These are phyloP conservation scores for Copsychus sechellarum DNA, from an alignment of 2,113 vertebrate genomes.

Conservation along the genomic window DNA sequence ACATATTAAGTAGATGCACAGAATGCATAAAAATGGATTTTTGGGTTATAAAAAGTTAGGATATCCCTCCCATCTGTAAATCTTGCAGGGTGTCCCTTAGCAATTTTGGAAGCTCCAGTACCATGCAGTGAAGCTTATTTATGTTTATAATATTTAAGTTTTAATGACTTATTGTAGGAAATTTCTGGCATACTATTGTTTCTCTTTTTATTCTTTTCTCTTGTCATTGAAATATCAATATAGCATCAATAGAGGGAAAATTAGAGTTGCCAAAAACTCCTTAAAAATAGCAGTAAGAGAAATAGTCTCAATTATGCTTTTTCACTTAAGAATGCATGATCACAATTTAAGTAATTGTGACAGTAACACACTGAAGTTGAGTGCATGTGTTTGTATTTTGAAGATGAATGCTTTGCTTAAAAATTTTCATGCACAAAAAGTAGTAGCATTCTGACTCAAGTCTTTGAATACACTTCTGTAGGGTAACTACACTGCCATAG, in stretches of 20 bases:
- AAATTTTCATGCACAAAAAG: neutral
- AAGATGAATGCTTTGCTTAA: neutral
- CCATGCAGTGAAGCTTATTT: neutral
- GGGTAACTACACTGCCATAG: neutral
- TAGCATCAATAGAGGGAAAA: neutral
- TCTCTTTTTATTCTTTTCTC: neutral
- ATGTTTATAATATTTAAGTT: neutral
- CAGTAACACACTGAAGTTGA: neutral
- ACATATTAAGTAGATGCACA: neutral
- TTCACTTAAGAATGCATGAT: neutral
- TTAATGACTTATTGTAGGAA: neutral
- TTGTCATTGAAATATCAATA: neutral
- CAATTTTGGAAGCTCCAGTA: neutral
- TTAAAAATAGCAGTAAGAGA: neutral
- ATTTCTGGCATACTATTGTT: neutral
- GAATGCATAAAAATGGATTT: conserved; percentile 44
- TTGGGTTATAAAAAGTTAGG: conserved; percentile 3
- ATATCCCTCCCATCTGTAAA: neutral
- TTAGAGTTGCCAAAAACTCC: neutral
- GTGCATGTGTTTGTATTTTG: neutral
- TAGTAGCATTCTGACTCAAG: neutral
- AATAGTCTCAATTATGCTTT: neutral
- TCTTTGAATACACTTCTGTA: fast-evolving
- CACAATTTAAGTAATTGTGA: neutral
- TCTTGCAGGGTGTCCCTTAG: neutral